Base-by-base conservation (phyloP, 2,888 invertebrate species). In the Galeopsomyia nigrocyanea region DNA sequence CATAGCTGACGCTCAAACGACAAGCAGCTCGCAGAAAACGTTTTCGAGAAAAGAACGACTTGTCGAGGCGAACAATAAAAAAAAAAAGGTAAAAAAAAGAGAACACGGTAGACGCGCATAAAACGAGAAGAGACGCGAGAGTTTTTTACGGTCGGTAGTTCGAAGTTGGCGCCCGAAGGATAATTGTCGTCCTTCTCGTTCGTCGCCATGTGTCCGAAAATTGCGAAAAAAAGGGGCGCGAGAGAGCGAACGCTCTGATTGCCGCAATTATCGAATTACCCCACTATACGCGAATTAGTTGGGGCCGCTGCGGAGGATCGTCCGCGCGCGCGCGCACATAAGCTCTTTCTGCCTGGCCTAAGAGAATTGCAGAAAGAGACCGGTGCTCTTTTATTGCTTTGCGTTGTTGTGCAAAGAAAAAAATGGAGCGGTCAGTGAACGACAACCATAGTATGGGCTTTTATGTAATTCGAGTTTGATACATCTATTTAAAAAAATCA, bases 261-360 rank as follows among this genome's bases (percentile, higher is more conserved):
- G 80, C 79, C 75, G 78, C 79, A 83, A 82, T 83, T 82, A 83
- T 82, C 81, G 82, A 82, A 81, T 82, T 82, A 79, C 70, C 75
- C 70, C 73, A 76, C 71, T 71, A 22, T 51, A 47, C 57, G 58
- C 64, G 76, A 72, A 77, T 75, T 77, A 71, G 74, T 69, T 63
- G 60, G 31, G 58, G 74, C 64, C 61, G 46, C 56, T 26, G 26
- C 5, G 31, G 51, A 61, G 53, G 46, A 55, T 39, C 39, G 39
- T 39, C 39, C 39, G 39, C 39, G 39, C 13, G 22, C 50, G 56
- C 13, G 60, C 55, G 51, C 60, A 7, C 31, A n/a, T n/a, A 26
- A 26, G 55, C 56, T 31, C 50, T 39, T 53, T 31, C 26, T 50
- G 55, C 49, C 49, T 5, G 5, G 26, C 26, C 26, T 22, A 26